These are phyloP conservation scores for Mormyrops attenuatus DNA, from an alignment of 2,797 vertebrate genomes.

Conservation along the genomic window DNA sequence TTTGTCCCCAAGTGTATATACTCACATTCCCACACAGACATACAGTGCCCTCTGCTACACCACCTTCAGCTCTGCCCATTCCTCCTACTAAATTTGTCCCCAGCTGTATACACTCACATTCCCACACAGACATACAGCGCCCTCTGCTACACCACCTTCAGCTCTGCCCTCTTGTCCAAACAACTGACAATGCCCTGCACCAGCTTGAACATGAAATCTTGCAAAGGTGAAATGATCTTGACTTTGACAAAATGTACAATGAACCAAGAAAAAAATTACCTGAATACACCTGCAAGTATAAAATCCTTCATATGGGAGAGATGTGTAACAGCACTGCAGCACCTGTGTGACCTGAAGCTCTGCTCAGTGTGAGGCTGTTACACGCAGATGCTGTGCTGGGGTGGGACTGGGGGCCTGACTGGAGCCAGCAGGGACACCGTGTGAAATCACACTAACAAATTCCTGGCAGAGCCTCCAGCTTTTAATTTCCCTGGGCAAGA, in stretches of 20 bases:
- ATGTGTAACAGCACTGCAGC: not conserved
- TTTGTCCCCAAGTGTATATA: too few relatives aligned
- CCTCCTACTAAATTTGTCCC: not conserved
- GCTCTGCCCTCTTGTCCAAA: not conserved
- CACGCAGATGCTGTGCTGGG: not conserved
- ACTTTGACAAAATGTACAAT: not conserved
- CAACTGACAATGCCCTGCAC: not conserved
- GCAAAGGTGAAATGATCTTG: not conserved
- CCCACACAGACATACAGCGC: not conserved
- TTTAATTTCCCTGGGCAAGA: slow-evolving; percentile 30
- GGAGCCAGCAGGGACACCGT: not conserved
- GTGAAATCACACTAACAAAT: slow-evolving; percentile 30
- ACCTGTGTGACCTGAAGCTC: not conserved
- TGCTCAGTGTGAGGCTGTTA: not conserved
- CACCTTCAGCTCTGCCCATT: not conserved
- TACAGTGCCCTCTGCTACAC: not conserved
- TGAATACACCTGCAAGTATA: not conserved
- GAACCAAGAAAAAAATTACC: not conserved
- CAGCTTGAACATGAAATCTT: not conserved
- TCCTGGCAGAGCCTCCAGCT: slow-evolving; percentile 24
- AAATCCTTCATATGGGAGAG: not conserved
- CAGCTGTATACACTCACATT: not conserved
- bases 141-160: not conserved
- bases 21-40: not conserved
- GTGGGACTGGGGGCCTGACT: not conserved